Evolutionary conservation across 2,888 invertebrate species (phyloP).

Genomic region (Rotaria socialis): DNA sequence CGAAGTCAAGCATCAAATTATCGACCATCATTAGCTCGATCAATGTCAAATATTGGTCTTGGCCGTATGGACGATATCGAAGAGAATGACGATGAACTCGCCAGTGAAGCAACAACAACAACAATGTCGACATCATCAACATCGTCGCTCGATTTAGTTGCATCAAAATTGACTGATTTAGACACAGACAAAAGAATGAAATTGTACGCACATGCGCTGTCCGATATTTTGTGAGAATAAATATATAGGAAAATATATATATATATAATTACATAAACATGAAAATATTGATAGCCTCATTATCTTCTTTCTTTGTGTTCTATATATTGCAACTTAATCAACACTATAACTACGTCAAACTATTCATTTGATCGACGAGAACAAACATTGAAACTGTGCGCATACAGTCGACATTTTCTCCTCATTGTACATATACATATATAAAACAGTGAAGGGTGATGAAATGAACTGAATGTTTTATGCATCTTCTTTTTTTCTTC

Average conservation of each 20-base stretch:
- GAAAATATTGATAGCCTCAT: neutral
- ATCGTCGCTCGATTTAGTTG: neutral
- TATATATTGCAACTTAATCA: neutral
- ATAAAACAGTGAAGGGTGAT: neutral
- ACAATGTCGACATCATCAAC: slow-evolving; percentile 9
- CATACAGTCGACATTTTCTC: neutral
- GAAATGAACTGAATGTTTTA: neutral
- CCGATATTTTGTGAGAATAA: neutral
- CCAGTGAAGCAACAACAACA: neutral
- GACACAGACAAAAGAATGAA: neutral
- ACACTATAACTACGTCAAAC: neutral
- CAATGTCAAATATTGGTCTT: slow-evolving; percentile 25
- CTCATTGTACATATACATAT: neutral
- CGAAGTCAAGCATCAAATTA: slow-evolving; percentile 23
- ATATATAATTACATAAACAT: too few relatives aligned
- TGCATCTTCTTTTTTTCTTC: neutral
- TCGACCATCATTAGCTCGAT: slow-evolving; percentile 23
- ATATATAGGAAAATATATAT: neutral
- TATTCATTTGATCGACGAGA: slow-evolving; percentile 16
- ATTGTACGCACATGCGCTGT: neutral
- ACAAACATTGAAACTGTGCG: neutral
- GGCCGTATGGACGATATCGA: slow-evolving; percentile 19
- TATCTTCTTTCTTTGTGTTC: neutral
- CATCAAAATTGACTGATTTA: neutral
- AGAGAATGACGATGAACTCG: slow-evolving; percentile 1